Evolutionary conservation across 2,888 invertebrate species (phyloP), one percentile per base, ranked within the genome.

Genomic region (Napeogenes sylphis): DNA sequence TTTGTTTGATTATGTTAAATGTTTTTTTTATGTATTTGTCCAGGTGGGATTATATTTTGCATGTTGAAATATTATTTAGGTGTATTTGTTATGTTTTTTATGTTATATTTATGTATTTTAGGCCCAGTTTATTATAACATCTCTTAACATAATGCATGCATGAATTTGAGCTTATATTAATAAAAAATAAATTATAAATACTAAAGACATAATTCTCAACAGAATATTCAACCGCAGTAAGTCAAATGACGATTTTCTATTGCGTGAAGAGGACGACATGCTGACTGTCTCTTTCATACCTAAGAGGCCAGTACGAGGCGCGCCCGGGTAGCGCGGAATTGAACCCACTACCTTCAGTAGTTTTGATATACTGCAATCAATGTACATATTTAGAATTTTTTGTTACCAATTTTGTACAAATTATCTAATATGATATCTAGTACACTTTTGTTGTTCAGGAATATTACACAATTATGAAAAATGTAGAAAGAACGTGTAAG

Each of bases 261-360:
- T 91, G 33, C 87, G 85, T 75, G 89, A 88, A 55, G 91, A 91
- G 4, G 91, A 91, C 64, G 89, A 90, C 71, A 70, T 89, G 66
- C 81, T 90, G 75, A 83, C 87, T 0, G 90, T 91, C 62, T 89
- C 90, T 5, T 91, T 91, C 75, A 90, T 90, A 62, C 87, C 88
- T 0, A 90, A 90, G 69, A 71, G 82, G 45, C 79, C 80, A 47
- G 75, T 75, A 4, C 72, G 80, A 8, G 81, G 81, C 0, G 72
- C 76, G 57, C 71, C 81, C 4, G 81, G 58, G 65, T 85, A 45
- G 84, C 84, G 68, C 79, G 81, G 5, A 30, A 2, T 10, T 83
- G 74, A 76, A 56, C 46, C 13, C 42, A 58, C n/a, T 32, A 14
- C 6, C 42, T 10, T 12, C 10, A 3, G 42, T 12, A 12, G 42